Base-by-base conservation (phyloP, 2,797 vertebrate genomes). In the Neomorphus geoffroyi region DNA sequence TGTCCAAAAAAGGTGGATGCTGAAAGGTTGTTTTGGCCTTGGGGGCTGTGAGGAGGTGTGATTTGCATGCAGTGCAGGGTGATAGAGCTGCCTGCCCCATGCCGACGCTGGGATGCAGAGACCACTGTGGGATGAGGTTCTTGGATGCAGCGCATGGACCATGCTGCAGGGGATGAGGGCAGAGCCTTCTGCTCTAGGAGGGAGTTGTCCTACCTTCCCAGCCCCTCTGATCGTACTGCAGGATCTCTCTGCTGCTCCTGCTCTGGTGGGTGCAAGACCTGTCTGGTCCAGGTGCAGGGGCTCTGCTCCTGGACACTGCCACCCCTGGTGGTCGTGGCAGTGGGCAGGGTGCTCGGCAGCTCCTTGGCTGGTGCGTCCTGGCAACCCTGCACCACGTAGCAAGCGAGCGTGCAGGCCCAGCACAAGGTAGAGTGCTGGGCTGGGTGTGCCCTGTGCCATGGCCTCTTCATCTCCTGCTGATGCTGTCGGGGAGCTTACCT, bases 361-460 rank as follows among this genome's bases (percentile, higher is more conserved):
- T 51, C 51, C 53, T 13, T 0, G 0, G 17, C 48, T 1, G 0
- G 18, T 1, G 0, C 35, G 35, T 43, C 64, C n/a, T 0, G 0
- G 28, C n/a, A 57, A 43, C 23, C n/a, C 39, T 22, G 41, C 3
- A 4, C 1, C 2, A 26, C 26, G 32, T 5, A 2, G 72, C 28
- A 22, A 2, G 39, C 37, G 37, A 33, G 12, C 7, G 0, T 1
- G 1, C 28, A n/a, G 62, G 33, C 14, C 32, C 0, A 5, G n/a
- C n/a, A n/a, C n/a, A n/a, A n/a, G n/a, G n/a, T n/a, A n/a, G n/a
- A n/a, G n/a, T n/a, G n/a, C n/a, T n/a, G n/a, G n/a, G n/a, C n/a
- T n/a, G n/a, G n/a, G n/a, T n/a, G n/a, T 82, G 75, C 43, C 18
- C 39, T 58, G 69, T 35, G 41, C 71, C 51, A 21, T 41, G 72